Percentiles rank a stretch among this genome's conserved stretches.
These are phyloP conservation scores for Arrhamphus sclerolepis DNA, from an alignment of 2,797 vertebrate genomes.

Conservation along the genomic window DNA sequence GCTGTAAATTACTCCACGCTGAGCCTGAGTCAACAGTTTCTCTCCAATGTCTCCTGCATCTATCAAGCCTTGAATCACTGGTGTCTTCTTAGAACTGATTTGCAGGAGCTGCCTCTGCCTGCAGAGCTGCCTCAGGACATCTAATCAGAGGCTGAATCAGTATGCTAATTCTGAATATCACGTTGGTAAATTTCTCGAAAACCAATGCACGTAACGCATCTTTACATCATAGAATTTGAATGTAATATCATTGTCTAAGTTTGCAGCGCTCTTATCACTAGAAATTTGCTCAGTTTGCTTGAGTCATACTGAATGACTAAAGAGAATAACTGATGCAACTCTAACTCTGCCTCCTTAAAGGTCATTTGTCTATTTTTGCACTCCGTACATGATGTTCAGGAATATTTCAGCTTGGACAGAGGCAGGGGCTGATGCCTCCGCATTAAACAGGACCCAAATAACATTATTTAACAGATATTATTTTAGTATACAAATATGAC, in stretches of 20 bases:
- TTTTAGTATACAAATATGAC: not conserved
- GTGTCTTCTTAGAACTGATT: constrained; percentile 6
- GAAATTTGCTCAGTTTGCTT: constrained; percentile 19
- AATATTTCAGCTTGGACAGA: constrained; percentile 14
- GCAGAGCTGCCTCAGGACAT: constrained; percentile 17
- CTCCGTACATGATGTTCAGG: constrained; percentile 1
- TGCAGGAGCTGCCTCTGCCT: not conserved
- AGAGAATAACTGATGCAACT: constrained; percentile 30
- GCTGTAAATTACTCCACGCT: constrained; percentile 27
- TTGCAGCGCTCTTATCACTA: constrained; percentile 12
- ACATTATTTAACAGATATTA: not conserved
- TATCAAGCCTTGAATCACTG: constrained; percentile 10
- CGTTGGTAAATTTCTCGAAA: not conserved
- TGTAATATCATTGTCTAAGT: not conserved
- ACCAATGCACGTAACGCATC: not conserved
- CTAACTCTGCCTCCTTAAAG: constrained; percentile 49
- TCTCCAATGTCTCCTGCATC: not conserved
- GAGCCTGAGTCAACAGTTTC: constrained; percentile 43
- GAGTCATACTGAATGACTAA: constrained; percentile 37
- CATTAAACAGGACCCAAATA: not conserved
- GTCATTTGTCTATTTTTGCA: constrained; percentile 24
- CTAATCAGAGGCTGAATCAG: constrained; percentile 5
- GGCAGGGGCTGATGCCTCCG: not conserved
- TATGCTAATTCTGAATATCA: too few species aligned
- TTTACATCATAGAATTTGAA: not conserved